Evolutionary conservation across 1,140 invertebrate genomes (phyloP).

Genomic region (Wiebesia pumilae): DNA sequence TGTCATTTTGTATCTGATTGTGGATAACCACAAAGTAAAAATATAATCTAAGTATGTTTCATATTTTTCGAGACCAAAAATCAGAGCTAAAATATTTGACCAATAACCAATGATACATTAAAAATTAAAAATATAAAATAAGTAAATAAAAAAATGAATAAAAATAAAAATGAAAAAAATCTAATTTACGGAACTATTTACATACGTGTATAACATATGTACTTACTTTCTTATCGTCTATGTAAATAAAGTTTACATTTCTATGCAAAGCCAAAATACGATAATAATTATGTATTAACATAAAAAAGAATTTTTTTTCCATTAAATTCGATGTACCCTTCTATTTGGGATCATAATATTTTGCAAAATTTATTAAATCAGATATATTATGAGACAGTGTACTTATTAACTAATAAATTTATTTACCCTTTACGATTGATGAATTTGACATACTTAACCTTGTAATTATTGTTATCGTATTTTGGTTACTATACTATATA

Average conservation of each 20-base stretch:
- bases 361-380: not conserved
- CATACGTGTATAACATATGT: conserved; percentile 29
- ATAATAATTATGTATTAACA: conserved; percentile 33
- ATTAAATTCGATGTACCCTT: not conserved
- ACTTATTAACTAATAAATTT: not conserved
- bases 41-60: not conserved
- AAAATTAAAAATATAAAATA: not conserved
- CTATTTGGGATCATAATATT: not conserved
- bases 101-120: not conserved
- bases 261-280: conserved; percentile 37
- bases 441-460: not conserved
- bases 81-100: not conserved
- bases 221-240: conserved; percentile 38
- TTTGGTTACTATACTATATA: conserved; percentile 28
- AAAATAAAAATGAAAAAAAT: conserved; percentile 15
- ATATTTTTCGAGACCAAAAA: conserved; percentile 35
- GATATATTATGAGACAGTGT: not conserved
- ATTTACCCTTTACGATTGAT: not conserved
- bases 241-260: conserved; percentile 47
- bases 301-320: not conserved
- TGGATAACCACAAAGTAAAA: not conserved
- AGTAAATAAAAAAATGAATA: not conserved
- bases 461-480: conserved; percentile 45
- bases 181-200: conserved; percentile 12
- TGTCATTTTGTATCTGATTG: conserved; percentile 5